Conservation (phyloP, 2,797 vertebrate genomes). For the Betta splendens region DNA sequence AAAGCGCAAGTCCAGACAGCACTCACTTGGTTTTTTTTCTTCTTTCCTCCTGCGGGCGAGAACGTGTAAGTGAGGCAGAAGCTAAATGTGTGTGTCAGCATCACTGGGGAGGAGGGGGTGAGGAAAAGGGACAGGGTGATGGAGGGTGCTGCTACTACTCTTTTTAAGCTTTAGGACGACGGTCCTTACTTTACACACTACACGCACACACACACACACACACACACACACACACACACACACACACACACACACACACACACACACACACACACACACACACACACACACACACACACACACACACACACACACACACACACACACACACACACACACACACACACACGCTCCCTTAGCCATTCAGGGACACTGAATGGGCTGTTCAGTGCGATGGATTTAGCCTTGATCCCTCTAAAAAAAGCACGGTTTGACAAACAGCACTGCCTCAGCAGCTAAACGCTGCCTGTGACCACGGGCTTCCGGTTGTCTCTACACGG, state of each 20-base stretch:
- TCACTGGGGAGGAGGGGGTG: not conserved
- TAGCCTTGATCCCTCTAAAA: constrained; percentile 50
- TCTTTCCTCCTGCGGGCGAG: constrained; percentile 45
- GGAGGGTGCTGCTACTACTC: constrained; percentile 12
- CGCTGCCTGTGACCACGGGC: constrained; percentile 49
- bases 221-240: too few species aligned
- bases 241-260: too few species aligned
- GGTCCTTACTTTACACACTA: not conserved
- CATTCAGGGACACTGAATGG: constrained; percentile 37
- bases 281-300: too few species aligned
- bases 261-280: too few species aligned
- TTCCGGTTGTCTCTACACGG: constrained; percentile 54
- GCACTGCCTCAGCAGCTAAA: constrained; percentile 57
- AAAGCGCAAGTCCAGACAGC: constrained; percentile 10
- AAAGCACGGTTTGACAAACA: constrained; percentile 34
- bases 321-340: too few species aligned
- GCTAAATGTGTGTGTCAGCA: not conserved
- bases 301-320: too few species aligned
- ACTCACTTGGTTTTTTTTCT: constrained; percentile 2
- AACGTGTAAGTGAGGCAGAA: not conserved
- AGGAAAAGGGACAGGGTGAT: constrained; percentile 2
- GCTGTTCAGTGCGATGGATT: constrained; percentile 53
- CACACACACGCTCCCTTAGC: constrained; percentile 19
- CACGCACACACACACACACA: too few species aligned
- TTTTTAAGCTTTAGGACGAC: not conserved